Evolutionary conservation across 2,797 vertebrate genomes (phyloP).

Genomic region (Bryconaethiops microstoma): DNA sequence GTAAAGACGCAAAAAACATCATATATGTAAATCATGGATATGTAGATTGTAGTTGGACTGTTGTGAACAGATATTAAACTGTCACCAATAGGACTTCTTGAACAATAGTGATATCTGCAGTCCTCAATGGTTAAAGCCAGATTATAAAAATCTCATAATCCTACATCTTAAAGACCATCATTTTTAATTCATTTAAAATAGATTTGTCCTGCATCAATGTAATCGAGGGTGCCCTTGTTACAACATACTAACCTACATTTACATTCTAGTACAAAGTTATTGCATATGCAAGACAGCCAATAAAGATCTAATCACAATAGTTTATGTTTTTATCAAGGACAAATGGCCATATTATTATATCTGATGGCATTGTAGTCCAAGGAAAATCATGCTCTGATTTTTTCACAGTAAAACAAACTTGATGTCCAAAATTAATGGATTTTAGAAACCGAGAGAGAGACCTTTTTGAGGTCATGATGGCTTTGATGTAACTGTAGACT

Average conservation of each 20-base stretch:
- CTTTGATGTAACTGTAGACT: slow-evolving; percentile 1
- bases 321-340: not conserved
- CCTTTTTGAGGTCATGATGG: not conserved
- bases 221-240: not conserved
- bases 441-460: not conserved
- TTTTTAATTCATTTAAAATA: not conserved
- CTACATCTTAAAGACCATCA: not conserved
- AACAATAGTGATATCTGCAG: not conserved
- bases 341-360: not conserved
- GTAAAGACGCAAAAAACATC: too few relatives aligned
- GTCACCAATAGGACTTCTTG: too few relatives aligned
- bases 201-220: not conserved
- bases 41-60: too few relatives aligned
- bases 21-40: too few relatives aligned
- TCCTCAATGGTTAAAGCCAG: not conserved
- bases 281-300: not conserved
- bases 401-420: not conserved
- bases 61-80: too few relatives aligned
- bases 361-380: not conserved
- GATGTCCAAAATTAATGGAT: not conserved
- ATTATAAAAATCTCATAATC: too few relatives aligned
- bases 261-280: not conserved
- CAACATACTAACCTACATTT: not conserved
- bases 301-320: not conserved
- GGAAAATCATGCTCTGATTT: not conserved